Evolutionary conservation across 2,888 invertebrate genomes (phyloP).

Genomic region (Xanthostigma xanthostigma): DNA sequence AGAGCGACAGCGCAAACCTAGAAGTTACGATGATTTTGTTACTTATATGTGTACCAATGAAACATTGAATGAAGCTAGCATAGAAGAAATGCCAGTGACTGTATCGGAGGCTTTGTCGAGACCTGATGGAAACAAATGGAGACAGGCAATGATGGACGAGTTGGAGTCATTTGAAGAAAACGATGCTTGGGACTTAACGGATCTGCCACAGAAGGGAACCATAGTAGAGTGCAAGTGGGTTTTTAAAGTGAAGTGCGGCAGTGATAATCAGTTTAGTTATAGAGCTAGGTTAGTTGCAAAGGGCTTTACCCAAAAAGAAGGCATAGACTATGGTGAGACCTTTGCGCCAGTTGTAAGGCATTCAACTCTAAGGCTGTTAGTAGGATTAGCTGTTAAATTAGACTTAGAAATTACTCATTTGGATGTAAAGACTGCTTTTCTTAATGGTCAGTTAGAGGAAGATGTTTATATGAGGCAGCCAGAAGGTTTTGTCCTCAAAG

Average conservation of each 20-base stretch:
- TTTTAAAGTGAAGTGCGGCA: constrained; percentile 15
- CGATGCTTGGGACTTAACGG: constrained; percentile 15
- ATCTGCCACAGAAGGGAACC: constrained; percentile 12
- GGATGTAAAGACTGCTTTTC: constrained; percentile 9
- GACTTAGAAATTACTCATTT: constrained; percentile 8
- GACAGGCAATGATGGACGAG: constrained; percentile 17
- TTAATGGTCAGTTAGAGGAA: constrained; percentile 7
- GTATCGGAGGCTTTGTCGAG: constrained; percentile 15
- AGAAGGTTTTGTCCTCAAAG: background rate
- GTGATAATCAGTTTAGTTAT: constrained; percentile 12
- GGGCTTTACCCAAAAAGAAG: constrained; percentile 5
- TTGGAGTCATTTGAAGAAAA: constrained; percentile 17
- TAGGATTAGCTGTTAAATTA: constrained; percentile 5
- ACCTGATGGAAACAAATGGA: constrained; percentile 13
- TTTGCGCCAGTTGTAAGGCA: constrained; percentile 6
- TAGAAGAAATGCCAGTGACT: constrained; percentile 10
- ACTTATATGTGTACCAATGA: constrained; percentile 8
- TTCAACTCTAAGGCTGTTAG: constrained; percentile 8
- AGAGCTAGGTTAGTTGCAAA: constrained; percentile 15
- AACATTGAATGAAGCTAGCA: constrained; percentile 1
- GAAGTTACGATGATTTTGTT: background rate
- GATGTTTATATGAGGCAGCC: constrained; percentile 8
- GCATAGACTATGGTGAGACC: constrained; percentile 5
- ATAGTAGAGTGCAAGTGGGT: constrained; percentile 19
- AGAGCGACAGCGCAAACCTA: too few species aligned